These are phyloP conservation scores for Alligator sinensis DNA, from an alignment of 2,113 vertebrate species.

Conservation along the genomic window DNA sequence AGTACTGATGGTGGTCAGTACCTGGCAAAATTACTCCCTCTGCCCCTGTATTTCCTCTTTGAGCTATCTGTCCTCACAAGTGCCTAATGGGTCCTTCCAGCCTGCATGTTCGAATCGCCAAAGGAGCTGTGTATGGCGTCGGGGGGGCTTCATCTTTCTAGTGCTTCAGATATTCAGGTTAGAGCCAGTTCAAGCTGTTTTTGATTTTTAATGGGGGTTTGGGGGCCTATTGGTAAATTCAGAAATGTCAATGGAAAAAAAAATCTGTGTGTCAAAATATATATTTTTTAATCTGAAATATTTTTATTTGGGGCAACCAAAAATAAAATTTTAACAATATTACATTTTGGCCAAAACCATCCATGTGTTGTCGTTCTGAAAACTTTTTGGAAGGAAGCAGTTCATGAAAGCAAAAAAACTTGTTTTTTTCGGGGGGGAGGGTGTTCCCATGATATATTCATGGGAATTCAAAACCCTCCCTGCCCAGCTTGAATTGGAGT, in stretches of 20 bases:
- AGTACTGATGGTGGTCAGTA: neutral
- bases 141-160: neutral
- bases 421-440: neutral
- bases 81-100: accelerated
- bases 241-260: conserved; percentile 18
- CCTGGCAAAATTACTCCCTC: accelerated
- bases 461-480: conserved; percentile 9
- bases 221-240: neutral
- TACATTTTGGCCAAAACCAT: too few species aligned
- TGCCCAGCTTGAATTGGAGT: neutral
- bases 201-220: neutral
- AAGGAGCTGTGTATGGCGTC: neutral
- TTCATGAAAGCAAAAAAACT: neutral
- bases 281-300: neutral
- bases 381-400: neutral
- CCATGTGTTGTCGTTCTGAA: neutral
- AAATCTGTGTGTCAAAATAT: too few species aligned
- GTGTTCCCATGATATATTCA: neutral
- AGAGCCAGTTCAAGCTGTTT: too few species aligned
- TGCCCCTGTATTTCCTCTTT: neutral
- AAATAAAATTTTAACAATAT: too few species aligned
- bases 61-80: accelerated
- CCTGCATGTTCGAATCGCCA: neutral
- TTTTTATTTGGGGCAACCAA: conserved; percentile 11
- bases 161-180: neutral